Evolutionary conservation across 2,888 invertebrate species (phyloP).

Genomic region (Ctena decussata): DNA sequence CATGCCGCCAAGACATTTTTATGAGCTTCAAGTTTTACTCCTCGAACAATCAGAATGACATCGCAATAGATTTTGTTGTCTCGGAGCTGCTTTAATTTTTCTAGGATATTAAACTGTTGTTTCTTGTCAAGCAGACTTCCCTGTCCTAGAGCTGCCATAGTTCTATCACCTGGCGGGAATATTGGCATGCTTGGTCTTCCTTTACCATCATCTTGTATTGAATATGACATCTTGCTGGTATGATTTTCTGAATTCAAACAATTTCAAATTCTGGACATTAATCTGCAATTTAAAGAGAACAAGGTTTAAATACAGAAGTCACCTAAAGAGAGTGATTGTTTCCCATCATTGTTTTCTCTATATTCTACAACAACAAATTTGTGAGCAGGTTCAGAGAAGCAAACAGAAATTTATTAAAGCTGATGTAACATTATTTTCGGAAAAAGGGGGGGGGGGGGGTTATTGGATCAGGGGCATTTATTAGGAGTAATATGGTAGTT

Average conservation of each 20-base stretch:
- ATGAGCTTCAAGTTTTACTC: constrained; percentile 89
- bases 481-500: no score
- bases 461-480: no score
- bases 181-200: constrained; percentile 20
- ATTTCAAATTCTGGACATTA: neutral
- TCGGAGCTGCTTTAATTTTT: constrained; percentile 81
- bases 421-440: no score
- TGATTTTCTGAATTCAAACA: neutral
- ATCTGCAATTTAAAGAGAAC: no score
- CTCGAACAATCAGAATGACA: constrained; percentile 89
- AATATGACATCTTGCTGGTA: constrained; percentile 35
- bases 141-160: neutral
- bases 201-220: constrained; percentile 39
- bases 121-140: constrained; percentile 52
- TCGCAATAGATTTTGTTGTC: constrained; percentile 90
- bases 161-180: constrained; percentile 13
- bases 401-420: no score
- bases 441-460: no score
- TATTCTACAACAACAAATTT: no score
- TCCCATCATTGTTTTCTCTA: no score
- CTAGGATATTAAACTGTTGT: constrained; percentile 66
- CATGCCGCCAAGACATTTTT: constrained; percentile 90
- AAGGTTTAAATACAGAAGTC: no score
- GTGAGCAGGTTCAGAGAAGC: no score
- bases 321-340: no score